These are phyloP conservation scores for Saturnia pavonia DNA, from an alignment of 2,888 invertebrate species.

Conservation along the genomic window DNA sequence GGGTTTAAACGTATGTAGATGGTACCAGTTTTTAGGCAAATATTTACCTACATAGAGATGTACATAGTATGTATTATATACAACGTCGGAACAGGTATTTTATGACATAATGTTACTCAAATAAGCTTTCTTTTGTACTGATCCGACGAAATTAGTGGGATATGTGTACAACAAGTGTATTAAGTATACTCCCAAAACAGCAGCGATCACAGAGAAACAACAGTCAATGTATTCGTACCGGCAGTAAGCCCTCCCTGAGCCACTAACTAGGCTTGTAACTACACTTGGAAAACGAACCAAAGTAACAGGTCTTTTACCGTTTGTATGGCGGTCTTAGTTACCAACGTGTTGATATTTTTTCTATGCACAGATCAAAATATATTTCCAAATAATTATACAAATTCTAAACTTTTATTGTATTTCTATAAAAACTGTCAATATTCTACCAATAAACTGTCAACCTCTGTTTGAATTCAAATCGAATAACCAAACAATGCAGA, in stretches of 20 bases:
- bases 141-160: neutral
- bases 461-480: neutral
- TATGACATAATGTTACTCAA: neutral
- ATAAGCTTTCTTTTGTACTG: neutral
- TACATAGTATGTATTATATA: too few species aligned
- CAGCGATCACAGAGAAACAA: neutral
- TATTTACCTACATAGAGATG: neutral
- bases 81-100: neutral
- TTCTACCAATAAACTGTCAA: neutral
- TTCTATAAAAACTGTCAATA: neutral
- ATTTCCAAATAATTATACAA: too few species aligned
- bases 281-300: neutral
- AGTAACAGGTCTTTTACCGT: neutral
- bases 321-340: neutral
- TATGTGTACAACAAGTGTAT: neutral
- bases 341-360: neutral
- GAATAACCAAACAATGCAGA: too few species aligned
- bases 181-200: neutral
- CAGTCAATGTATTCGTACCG: neutral
- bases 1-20: slow-evolving; percentile 28
- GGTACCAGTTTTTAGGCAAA: slow-evolving; percentile 13
- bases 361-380: too few species aligned
- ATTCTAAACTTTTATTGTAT: too few species aligned
- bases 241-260: neutral
- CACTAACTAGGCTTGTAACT: neutral